Base-by-base conservation (phyloP, 2,888 invertebrate genomes). In the Diadegma fenestrale region DNA sequence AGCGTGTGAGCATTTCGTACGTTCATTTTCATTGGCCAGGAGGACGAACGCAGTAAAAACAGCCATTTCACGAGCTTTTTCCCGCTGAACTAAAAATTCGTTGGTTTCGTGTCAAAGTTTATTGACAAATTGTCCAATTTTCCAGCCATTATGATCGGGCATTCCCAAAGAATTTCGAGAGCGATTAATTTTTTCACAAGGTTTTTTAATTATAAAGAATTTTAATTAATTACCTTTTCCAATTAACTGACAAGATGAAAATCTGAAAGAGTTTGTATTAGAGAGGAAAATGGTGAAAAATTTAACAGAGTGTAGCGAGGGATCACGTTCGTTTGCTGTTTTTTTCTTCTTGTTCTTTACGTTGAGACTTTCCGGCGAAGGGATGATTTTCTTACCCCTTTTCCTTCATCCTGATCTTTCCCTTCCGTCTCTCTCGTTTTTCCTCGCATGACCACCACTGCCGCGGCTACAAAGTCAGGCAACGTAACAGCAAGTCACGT, bases 401-500 rank as follows among this genome's bases (percentile, higher is more conserved):
- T 48, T 30, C 64, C 48, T 78, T 63, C 48, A 43, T 58, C 30
- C 37, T 73, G n/a, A 69, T 69, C 58, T 72, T 63, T 71, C 17
- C 58, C 66, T 66, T 82, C 85, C 68, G 81, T 68, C 63, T 77
- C 14, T 68, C 77, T 71, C 2, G 73, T 54, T 85, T 86, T 63
- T 69, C 86, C 86, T 87, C 88, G 89, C 75, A 69, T 58, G 64
- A 68, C 61, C 68, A 76, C 64, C 68, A 48, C 54, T 58, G 43
- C 54, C 45, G 30, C 68, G 19, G 43, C 54, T 69, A 78, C 77
- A 72, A 37, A 81, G 82, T 88, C 91, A 89, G 91, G 91, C 91
- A 91, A 90, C 90, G 90, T 91, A 90, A 90, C 91, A 90, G 90
- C 91, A 90, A 92, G 92, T 92, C 92, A 92, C 91, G 92, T 92